Evolutionary conservation across 64 coral and sea anemone genomes (phyloP).

Genomic region (Cladopsammia gracilis): DNA sequence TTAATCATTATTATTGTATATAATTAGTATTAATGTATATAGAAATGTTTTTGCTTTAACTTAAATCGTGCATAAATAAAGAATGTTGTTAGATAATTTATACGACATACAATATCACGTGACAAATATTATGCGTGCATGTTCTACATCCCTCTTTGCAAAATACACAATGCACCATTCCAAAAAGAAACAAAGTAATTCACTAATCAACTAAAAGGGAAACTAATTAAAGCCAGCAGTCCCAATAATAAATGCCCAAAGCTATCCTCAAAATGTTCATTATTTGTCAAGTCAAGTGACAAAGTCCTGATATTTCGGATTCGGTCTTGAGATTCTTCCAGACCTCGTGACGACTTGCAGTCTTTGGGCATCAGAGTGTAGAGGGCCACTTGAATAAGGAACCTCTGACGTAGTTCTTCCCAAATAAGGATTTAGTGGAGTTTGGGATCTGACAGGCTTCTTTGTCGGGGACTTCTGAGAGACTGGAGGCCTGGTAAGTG

Average conservation of each 20-base stretch:
- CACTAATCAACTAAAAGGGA: too few relatives aligned
- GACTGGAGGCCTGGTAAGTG: neutral
- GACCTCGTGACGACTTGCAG: neutral
- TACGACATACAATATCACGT: too few relatives aligned
- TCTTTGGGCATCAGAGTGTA: neutral
- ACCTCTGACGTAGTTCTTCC: neutral
- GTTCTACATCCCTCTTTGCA: too few relatives aligned
- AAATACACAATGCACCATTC: too few relatives aligned
- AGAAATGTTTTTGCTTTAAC: too few relatives aligned
- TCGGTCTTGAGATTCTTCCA: conserved; percentile 5
- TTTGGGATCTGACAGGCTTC: neutral
- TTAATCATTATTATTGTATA: too few relatives aligned
- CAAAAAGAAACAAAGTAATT: too few relatives aligned
- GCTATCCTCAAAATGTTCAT: neutral
- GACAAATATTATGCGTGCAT: too few relatives aligned
- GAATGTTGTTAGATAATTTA: too few relatives aligned
- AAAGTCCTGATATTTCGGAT: neutral
- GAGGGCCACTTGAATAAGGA: neutral
- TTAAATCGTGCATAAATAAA: too few relatives aligned
- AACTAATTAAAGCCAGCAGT: neutral
- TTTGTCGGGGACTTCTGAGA: neutral
- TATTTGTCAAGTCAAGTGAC: neutral
- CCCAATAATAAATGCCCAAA: neutral
- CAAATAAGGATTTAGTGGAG: neutral
- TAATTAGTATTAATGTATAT: too few relatives aligned